A percentile compares a stretch with the other conserved stretches of the same genome.
Conservation (phyloP, 2,888 invertebrate species). For the Agonopterix heracliana region DNA sequence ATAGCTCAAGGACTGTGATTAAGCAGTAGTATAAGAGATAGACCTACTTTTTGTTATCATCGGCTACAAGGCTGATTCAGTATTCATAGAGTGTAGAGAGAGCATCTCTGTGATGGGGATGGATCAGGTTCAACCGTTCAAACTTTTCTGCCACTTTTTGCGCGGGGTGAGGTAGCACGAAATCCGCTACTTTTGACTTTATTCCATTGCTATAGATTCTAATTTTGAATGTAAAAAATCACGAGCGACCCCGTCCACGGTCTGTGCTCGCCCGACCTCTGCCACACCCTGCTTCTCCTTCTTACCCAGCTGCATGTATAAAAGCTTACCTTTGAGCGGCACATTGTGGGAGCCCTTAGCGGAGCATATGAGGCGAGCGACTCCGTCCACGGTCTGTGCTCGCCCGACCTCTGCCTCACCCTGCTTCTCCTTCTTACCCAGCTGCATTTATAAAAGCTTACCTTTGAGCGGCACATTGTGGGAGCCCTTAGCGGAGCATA, state of each 20-base stretch:
- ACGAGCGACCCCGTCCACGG: background rate
- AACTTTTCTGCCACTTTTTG: no score
- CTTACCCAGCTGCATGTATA: background rate
- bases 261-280: background rate
- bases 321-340: slow-evolving; percentile 87
- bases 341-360: slow-evolving; percentile 91
- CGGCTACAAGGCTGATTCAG: no score
- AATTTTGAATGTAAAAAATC: no score
- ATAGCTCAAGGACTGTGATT: no score
- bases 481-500: slow-evolving; percentile 93
- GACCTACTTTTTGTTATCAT: no score
- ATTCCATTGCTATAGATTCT: no score
- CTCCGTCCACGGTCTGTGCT: slow-evolving; percentile 92
- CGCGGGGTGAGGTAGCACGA: no score
- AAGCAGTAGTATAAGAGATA: no score
- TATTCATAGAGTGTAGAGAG: no score
- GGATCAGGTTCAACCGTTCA: no score
- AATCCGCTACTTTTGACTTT: no score
- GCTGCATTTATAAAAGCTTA: slow-evolving; percentile 81
- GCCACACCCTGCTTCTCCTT: background rate
- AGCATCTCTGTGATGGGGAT: no score
- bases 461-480: slow-evolving; percentile 94
- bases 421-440: slow-evolving; percentile 95
- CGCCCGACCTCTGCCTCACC: slow-evolving; percentile 89
- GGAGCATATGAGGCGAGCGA: slow-evolving; percentile 94